These are phyloP conservation scores for Hydractinia symbiolongicarpus DNA, from an alignment of 30 jellyfish, hydroid and myxozoan species.

Conservation along the genomic window DNA sequence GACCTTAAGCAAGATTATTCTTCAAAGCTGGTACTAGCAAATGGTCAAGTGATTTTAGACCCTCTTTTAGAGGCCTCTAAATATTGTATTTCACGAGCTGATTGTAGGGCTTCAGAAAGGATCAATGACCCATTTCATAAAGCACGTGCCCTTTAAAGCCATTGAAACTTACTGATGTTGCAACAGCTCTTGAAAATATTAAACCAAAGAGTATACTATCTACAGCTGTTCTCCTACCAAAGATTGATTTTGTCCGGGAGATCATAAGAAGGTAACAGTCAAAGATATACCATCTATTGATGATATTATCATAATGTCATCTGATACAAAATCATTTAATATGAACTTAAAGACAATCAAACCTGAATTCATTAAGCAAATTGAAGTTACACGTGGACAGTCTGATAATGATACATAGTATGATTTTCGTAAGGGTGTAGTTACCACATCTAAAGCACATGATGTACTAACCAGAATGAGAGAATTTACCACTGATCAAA, in stretches of 20 bases:
- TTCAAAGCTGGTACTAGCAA: too few relatives aligned
- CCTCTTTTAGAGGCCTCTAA: too few relatives aligned
- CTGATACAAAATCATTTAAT: neutral
- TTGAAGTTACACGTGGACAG: too few relatives aligned
- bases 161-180: neutral
- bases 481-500: neutral
- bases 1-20: too few relatives aligned
- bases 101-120: too few relatives aligned
- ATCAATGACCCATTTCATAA: too few relatives aligned
- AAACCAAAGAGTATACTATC: neutral
- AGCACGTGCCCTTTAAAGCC: neutral
- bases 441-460: conserved; percentile 49
- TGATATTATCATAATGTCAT: neutral
- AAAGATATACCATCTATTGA: neutral
- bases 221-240: neutral
- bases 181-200: neutral
- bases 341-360: neutral
- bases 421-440: conserved; percentile 23
- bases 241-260: neutral
- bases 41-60: too few relatives aligned
- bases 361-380: too few relatives aligned
- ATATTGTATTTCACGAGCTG: too few relatives aligned
- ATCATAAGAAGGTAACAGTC: neutral
- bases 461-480: conserved; percentile 32
- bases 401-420: conserved; percentile 23